Evolutionary conservation across 2,888 invertebrate species (phyloP).

Genomic region (Villa cingulata): DNA sequence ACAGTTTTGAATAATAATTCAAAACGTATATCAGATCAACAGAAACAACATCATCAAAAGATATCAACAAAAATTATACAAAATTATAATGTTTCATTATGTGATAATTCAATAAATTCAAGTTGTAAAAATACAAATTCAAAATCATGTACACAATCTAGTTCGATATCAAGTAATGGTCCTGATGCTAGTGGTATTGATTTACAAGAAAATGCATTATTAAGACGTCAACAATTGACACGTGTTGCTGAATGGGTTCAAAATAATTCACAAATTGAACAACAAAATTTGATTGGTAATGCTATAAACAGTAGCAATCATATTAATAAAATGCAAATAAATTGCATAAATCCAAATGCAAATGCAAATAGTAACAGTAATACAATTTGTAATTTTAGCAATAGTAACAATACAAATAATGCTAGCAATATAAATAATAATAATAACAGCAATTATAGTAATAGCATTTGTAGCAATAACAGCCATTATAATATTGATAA

Average conservation of each 20-base stretch:
- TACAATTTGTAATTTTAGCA: background rate
- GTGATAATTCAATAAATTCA: conserved; percentile 2
- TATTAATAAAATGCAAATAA: background rate
- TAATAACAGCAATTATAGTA: too few species aligned
- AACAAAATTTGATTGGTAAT: conserved; percentile 9
- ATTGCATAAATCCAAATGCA: background rate
- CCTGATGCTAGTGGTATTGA: conserved; percentile 13
- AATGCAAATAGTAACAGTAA: background rate
- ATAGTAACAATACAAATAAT: background rate
- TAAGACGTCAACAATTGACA: conserved; percentile 49
- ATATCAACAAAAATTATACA: background rate
- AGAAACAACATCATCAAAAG: background rate
- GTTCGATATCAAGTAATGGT: conserved; percentile 20
- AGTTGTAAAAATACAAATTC: conserved; percentile 27
- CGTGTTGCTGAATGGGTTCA: conserved; percentile 69
- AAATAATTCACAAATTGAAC: conserved; percentile 43
- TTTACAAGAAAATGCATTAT: conserved; percentile 37
- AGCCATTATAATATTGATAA: background rate
- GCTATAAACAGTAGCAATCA: too few species aligned
- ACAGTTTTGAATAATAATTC: too few species aligned
- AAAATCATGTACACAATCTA: conserved; percentile 24
- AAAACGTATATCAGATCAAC: too few species aligned
- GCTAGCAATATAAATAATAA: background rate
- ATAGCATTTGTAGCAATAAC: background rate
- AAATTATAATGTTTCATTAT: conserved; percentile 3